Base-by-base conservation (phyloP, 2,888 invertebrate species). In the Epinotia demarniana region DNA sequence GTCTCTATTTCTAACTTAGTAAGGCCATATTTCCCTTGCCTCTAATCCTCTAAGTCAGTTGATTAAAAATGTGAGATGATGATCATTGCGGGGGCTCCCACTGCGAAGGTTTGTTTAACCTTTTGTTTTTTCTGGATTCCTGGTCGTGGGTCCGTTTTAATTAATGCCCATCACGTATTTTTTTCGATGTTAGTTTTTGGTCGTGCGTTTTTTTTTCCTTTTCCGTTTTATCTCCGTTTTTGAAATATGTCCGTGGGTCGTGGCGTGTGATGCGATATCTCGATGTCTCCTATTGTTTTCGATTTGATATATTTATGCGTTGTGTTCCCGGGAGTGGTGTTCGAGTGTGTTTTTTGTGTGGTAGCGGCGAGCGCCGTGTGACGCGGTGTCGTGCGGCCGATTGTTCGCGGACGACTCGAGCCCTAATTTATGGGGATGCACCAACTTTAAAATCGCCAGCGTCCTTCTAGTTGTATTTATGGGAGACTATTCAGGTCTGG, bases 141-240 rank as follows among this genome's bases (percentile, higher is more conserved):
- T 90, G 89, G 89, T 90, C 90, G 91, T 91, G 92, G 92, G 92
- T 92, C 92, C 91, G 89, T 93, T 94, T 94, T 94, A 94, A 94
- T 94, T 94, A 94, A 94, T 94, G 93, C 93, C 92, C 91, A 92
- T 94, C 94, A 94, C 94, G 93, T 92, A 90, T 92, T 92, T 93
- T 93, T 93, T 93, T 90, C 87, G 87, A 86, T 89, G 90, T 91
- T 89, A 86, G 89, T 90, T 92, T 91, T 89, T 86, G 81, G 82
- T 77, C 84, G 82, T 81, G 80, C 80, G 83, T 79, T 79, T 84
- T 85, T 85, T 87, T 85, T 87, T 87, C 84, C 84, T 81, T 84
- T 83, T 83, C 79, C 85, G 84, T 92, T 89, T 89, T 89, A 87
- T 89, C 86, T 87, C 85, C 84, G 85, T 90, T 93, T 93, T 93